Conservation (phyloP, 2,888 invertebrate genomes). For the Chymomyza amoena region DNA sequence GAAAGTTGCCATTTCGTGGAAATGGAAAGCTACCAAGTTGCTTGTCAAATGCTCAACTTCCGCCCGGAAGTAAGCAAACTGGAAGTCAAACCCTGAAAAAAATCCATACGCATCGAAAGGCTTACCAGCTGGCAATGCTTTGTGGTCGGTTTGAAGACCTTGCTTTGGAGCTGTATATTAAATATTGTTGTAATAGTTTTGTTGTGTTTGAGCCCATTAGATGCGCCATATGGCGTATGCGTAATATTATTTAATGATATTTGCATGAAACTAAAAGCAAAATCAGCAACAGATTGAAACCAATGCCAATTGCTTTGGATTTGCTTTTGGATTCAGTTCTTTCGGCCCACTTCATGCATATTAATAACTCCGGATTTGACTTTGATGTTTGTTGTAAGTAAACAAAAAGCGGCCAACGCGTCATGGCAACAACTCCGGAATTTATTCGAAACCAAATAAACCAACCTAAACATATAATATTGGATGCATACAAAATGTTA, state of each 20-base stretch:
- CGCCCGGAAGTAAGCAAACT: no score
- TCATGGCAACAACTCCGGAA: background rate
- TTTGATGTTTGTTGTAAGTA: conserved; percentile 23
- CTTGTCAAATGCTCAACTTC: background rate
- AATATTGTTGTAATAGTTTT: background rate
- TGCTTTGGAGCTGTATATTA: background rate
- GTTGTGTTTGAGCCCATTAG: background rate
- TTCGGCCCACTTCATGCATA: background rate
- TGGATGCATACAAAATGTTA: background rate
- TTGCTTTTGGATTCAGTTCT: background rate
- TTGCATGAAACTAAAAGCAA: background rate
- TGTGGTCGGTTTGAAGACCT: no score
- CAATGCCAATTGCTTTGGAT: background rate
- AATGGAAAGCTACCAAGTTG: background rate
- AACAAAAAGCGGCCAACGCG: conserved; percentile 21
- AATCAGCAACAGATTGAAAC: background rate
- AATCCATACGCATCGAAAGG: no score
- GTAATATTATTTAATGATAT: background rate
- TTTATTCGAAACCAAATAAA: background rate
- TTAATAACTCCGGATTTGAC: background rate
- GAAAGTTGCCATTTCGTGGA: no score
- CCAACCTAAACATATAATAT: background rate
- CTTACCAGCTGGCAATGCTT: no score
- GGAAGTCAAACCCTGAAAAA: no score
- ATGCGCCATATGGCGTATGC: background rate